phyloP scores from a whole-genome alignment of 1,140 invertebrate genomes.

The Andrena cerasifolii region DNA sequence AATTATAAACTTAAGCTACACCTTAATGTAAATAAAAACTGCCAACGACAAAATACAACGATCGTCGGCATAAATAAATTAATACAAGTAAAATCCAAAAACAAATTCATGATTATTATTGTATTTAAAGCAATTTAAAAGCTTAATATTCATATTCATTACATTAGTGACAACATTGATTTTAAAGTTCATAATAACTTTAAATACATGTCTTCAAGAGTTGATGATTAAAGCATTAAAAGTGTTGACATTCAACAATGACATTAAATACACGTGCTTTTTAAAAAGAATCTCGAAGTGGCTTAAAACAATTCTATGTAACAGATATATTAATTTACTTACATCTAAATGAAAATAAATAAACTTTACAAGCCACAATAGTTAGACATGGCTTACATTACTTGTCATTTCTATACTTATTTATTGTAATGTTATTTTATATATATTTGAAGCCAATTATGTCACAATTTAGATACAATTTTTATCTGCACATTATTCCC shows the following conservation, averaged over 20 bases:
- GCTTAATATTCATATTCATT: constrained; percentile 25
- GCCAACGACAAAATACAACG: constrained; percentile 6
- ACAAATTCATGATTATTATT: neutral
- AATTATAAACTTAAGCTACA: neutral
- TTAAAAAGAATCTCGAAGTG: constrained; percentile 21
- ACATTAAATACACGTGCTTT: constrained; percentile 38
- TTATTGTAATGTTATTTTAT: constrained; percentile 49
- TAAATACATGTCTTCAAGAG: constrained; percentile 17
- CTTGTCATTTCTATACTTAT: constrained; percentile 30
- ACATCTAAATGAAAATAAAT: constrained; percentile 56
- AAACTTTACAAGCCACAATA: constrained; percentile 51
- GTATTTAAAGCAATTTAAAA: constrained; percentile 23
- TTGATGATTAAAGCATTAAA: constrained; percentile 12
- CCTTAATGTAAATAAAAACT: constrained; percentile 12
- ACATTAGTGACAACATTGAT: constrained; percentile 16
- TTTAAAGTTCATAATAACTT: constrained; percentile 17
- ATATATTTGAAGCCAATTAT: constrained; percentile 6
- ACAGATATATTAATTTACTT: constrained; percentile 61
- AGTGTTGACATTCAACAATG: constrained; percentile 34
- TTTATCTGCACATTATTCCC: neutral
- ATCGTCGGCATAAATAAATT: constrained; percentile 27
- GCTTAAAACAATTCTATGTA: constrained; percentile 40
- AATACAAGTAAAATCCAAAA: constrained; percentile 19
- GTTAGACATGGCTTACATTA: constrained; percentile 21
- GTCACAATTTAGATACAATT: constrained; percentile 2